These are phyloP conservation scores for Clarias batrachus DNA, from an alignment of 2,113 vertebrate species.

Conservation along the genomic window DNA sequence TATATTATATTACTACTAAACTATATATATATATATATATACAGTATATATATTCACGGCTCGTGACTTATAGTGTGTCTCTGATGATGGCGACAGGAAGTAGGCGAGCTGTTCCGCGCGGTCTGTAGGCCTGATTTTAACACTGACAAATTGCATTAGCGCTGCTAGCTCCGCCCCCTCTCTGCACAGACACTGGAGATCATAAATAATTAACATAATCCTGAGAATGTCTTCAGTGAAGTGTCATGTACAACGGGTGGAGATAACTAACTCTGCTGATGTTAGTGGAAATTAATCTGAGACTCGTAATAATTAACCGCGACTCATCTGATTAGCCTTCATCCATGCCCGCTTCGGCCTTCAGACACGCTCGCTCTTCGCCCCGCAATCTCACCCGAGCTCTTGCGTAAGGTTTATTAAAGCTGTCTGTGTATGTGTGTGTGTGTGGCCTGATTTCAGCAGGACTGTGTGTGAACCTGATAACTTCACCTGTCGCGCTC, in stretches of 20 bases:
- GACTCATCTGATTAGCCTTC: background rate
- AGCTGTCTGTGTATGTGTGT: background rate
- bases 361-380: background rate
- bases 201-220: too few relatives aligned
- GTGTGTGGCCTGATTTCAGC: background rate
- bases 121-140: background rate
- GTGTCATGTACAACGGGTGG: background rate
- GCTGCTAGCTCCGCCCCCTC: too few relatives aligned
- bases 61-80: too few relatives aligned
- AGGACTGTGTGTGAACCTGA: conserved; percentile 5
- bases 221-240: too few relatives aligned
- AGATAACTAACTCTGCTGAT: background rate
- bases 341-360: too few relatives aligned
- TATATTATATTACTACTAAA: too few relatives aligned
- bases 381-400: background rate
- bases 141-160: background rate
- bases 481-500: background rate
- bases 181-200: too few relatives aligned
- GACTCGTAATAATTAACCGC: background rate
- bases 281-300: background rate
- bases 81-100: too few relatives aligned
- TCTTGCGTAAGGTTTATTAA: background rate
- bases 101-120: too few relatives aligned
- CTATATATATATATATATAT: too few relatives aligned
- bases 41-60: too few relatives aligned